phyloP scores from a whole-genome alignment of 2,888 invertebrate species.

The Bellardia pandia region DNA sequence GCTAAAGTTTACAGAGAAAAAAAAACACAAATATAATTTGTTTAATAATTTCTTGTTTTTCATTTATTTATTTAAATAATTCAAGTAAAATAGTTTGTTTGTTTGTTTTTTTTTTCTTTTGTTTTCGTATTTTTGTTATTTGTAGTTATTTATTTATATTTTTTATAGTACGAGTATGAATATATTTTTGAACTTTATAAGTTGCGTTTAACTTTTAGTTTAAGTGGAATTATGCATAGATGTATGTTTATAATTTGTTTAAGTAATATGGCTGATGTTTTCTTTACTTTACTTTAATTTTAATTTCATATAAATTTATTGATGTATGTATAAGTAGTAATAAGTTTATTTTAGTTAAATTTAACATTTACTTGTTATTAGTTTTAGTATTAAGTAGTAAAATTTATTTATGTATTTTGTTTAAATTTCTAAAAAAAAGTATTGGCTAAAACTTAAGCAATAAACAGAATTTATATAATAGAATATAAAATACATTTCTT shows the following conservation, averaged over 20 bases:
- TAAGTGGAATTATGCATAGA: constrained; percentile 56
- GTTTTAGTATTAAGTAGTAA: constrained; percentile 32
- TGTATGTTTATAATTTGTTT: constrained; percentile 50
- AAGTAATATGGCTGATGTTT: constrained; percentile 70
- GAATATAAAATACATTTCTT: constrained; percentile 57
- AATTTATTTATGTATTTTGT: constrained; percentile 32
- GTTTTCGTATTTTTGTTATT: constrained; percentile 6
- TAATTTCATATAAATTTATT: constrained; percentile 13
- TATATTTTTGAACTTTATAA: constrained; percentile 64
- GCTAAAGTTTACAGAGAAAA: constrained; percentile 20
- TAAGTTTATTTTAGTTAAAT: constrained; percentile 19
- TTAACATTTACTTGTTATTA: constrained; percentile 43
- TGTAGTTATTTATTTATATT: constrained; percentile 35
- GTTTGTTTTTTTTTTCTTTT: background rate
- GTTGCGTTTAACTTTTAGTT: constrained; percentile 56
- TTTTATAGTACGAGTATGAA: background rate
- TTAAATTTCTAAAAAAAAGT: constrained; percentile 37
- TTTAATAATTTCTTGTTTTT: constrained; percentile 53
- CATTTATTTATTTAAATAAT: constrained; percentile 53
- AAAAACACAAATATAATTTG: constrained; percentile 1
- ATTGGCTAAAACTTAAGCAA: constrained; percentile 56
- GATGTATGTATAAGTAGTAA: background rate
- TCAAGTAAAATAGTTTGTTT: constrained; percentile 60
- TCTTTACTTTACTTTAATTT: constrained; percentile 28
- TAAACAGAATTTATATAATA: constrained; percentile 26